A percentile compares a stretch with the other conserved stretches of the same genome.
phyloP scores from a whole-genome alignment of 2,797 vertebrate species.

The Acrocephalus scirpaceus region DNA sequence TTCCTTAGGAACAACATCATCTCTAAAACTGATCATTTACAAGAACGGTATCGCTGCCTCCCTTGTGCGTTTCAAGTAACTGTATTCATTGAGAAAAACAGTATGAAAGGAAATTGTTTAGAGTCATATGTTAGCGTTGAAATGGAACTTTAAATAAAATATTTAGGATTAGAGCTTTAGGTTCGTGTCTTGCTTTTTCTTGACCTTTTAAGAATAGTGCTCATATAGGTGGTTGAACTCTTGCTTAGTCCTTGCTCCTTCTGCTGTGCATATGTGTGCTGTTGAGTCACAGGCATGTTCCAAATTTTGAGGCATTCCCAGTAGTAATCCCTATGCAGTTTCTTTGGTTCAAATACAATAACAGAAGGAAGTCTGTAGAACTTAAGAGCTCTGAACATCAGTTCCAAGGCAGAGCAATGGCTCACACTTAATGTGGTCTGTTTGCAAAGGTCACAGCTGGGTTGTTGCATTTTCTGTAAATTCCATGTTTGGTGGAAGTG shows the following conservation, averaged over 20 bases:
- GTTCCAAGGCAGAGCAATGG: background rate
- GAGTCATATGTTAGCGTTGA: background rate
- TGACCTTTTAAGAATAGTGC: background rate
- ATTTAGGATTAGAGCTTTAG: background rate
- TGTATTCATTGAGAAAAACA: background rate
- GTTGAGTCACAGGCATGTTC: too few relatives aligned
- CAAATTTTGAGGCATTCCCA: background rate
- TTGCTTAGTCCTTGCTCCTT: background rate
- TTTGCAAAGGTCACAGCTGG: background rate
- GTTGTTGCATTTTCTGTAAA: background rate
- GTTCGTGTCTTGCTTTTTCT: accelerated
- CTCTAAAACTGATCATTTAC: accelerated
- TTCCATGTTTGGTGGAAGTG: background rate
- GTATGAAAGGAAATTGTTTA: background rate
- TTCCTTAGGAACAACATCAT: accelerated
- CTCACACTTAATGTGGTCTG: accelerated
- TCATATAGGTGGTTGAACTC: background rate
- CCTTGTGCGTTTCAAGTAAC: background rate
- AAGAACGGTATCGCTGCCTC: accelerated
- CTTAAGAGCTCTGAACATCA: accelerated
- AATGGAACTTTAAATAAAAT: background rate
- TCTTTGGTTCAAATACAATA: background rate
- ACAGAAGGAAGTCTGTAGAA: background rate
- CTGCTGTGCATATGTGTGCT: background rate
- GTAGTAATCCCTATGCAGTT: accelerated